Base-by-base conservation (phyloP, 1,140 invertebrate genomes). In the Propsilocerus akamusi region DNA sequence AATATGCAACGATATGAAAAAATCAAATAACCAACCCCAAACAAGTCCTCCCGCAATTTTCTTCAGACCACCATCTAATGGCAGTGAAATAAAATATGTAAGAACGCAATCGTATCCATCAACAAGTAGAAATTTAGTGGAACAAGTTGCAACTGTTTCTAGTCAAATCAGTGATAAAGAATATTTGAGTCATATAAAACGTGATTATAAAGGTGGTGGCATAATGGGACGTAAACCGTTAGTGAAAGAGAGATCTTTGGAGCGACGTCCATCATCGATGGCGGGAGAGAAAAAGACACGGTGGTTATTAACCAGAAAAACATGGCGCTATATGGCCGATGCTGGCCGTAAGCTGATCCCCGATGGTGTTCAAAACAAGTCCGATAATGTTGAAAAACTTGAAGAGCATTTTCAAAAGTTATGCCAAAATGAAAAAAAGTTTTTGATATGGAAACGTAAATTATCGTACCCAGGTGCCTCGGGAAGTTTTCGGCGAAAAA, bases 281-380 rank as follows among this genome's bases (percentile, higher is more conserved):
- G 17, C n/a, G n/a, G 34, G 34, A 8, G 34, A 41, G 22, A 41
- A 41, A 20, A 41, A 41, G 34, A 41, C 34, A 63, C 73, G 86
- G 66, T 91, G 86, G 86, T 68, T 90, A 25, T 70, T 89, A 20
- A 88, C 86, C 5, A 69, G 86, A 24, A 90, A 90, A 66, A 89
- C 86, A 17, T 90, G 86, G 86, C 72, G 84, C 51, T 89, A 89
- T 61, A 91, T 91, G 86, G 76, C 84, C 0, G 86, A 90, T 57
- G 84, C 86, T 10, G 86, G 86, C n/a, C 75, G 83, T 34, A 80
- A 80, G 57, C 69, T 91, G 11, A 80, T 90, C 32, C 85, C 86
- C 0, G 86, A 89, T 47, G 78, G 79, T 3, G 72, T 71, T 0
- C 73, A 75, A 57, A 79, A 81, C 64, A 68, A 76, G 5, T 57